These are phyloP conservation scores for Lycocerus yunnanus DNA, from an alignment of 2,888 invertebrate species.

Conservation along the genomic window DNA sequence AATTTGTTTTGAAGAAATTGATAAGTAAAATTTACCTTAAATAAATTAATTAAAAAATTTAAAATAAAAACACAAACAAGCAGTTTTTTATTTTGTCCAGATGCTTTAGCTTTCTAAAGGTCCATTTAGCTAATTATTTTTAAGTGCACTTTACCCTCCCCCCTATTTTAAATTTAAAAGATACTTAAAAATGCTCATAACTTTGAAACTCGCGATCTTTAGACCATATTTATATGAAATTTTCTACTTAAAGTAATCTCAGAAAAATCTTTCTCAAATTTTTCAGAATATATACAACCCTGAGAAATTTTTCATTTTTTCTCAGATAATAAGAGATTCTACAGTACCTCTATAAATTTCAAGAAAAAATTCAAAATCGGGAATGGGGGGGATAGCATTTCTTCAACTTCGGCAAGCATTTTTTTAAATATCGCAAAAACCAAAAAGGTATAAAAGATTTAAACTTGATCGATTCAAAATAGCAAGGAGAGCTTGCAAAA, in stretches of 20 bases:
- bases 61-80: background rate
- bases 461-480: no score
- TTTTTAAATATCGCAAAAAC: background rate
- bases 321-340: no score
- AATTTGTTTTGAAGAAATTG: constrained; percentile 94
- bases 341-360: no score
- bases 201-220: no score
- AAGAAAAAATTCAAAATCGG: no score
- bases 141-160: background rate
- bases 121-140: background rate
- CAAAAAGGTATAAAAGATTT: background rate
- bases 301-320: no score
- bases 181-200: background rate
- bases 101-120: background rate
- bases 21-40: constrained; percentile 80
- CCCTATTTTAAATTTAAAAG: background rate
- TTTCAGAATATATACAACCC: no score
- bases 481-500: background rate
- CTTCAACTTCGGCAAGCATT: no score
- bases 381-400: no score
- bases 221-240: no score
- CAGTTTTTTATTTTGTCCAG: background rate
- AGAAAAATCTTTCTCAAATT: no score
- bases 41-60: constrained; percentile 5
- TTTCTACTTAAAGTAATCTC: no score